phyloP scores from a whole-genome alignment of 1,140 invertebrate species.

The Mya arenaria region DNA sequence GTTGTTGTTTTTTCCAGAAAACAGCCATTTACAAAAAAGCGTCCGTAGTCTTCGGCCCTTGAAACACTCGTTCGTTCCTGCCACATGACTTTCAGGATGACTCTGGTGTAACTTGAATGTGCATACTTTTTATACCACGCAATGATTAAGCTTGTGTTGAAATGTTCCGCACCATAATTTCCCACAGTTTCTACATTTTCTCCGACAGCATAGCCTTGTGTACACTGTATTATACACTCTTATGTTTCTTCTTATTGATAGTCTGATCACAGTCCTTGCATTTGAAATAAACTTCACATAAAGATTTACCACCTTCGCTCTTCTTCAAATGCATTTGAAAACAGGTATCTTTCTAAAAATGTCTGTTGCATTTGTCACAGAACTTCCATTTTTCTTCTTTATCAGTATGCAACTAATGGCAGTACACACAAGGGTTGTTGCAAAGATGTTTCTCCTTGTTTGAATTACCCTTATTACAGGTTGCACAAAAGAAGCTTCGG shows the following conservation, averaged over 20 bases:
- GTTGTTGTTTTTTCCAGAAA: too few species aligned
- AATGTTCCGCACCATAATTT: not conserved
- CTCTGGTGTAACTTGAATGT: too few species aligned
- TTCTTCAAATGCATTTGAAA: slow-evolving; percentile 9
- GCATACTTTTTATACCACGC: slow-evolving; percentile 1
- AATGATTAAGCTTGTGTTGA: slow-evolving; percentile 6
- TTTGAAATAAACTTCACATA: not conserved
- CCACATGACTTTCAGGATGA: too few species aligned
- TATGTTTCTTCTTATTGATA: not conserved
- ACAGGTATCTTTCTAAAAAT: slow-evolving; percentile 14
- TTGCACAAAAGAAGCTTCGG: slow-evolving; percentile 6
- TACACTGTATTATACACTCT: not conserved
- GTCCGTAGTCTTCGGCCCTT: too few species aligned
- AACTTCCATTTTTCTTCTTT: not conserved
- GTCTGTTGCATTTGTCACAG: slow-evolving; percentile 13
- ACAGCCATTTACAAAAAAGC: too few species aligned
- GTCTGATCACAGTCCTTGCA: not conserved
- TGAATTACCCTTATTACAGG: slow-evolving; percentile 14
- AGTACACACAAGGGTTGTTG: slow-evolving; percentile 18
- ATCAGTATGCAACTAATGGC: not conserved
- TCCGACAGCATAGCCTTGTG: not conserved
- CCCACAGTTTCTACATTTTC: not conserved
- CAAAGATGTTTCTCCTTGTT: slow-evolving; percentile 7
- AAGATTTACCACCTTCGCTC: not conserved
- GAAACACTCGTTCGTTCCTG: too few species aligned